phyloP scores from a whole-genome alignment of 2,888 invertebrate species.

The Eupithecia subfuscata region DNA sequence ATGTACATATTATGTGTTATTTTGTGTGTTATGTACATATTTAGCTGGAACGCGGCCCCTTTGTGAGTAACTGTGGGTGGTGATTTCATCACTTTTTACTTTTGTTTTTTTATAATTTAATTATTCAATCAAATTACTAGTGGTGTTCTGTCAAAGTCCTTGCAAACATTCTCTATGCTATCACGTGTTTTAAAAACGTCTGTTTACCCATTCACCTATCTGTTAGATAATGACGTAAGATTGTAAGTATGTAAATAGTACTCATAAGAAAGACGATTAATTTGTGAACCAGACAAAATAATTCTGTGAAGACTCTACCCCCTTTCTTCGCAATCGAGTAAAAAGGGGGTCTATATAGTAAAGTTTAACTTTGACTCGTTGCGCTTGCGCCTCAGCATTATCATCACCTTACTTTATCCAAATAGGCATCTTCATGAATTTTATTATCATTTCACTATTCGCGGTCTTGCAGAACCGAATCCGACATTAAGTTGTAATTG shows the following conservation, averaged over 20 bases:
- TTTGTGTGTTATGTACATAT: conserved; percentile 74
- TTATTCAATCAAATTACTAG: not conserved
- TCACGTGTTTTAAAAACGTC: not conserved
- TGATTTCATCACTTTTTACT: not conserved
- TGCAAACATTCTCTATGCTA: not conserved
- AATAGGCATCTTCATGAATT: not conserved
- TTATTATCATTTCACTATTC: not conserved
- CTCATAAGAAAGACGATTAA: not conserved
- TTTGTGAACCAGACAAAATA: not conserved
- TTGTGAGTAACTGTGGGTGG: conserved; percentile 43
- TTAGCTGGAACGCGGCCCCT: conserved; percentile 70
- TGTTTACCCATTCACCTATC: conserved; percentile 6
- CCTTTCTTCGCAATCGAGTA: not conserved
- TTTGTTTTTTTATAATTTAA: not conserved
- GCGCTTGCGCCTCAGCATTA: not conserved
- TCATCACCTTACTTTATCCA: not conserved
- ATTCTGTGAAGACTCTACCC: not conserved
- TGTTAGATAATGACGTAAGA: conserved; percentile 1
- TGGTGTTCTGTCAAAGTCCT: not conserved
- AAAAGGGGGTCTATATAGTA: not conserved
- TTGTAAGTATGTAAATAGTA: not conserved
- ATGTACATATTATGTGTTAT: conserved; percentile 54
- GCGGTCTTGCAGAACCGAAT: too few species aligned
- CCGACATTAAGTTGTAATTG: not conserved
- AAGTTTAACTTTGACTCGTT: not conserved